A percentile compares a stretch with the other conserved stretches of the same genome.
Evolutionary conservation across 2,113 vertebrate genomes (phyloP).

Genomic region (Craseonycteris thonglongyai): DNA sequence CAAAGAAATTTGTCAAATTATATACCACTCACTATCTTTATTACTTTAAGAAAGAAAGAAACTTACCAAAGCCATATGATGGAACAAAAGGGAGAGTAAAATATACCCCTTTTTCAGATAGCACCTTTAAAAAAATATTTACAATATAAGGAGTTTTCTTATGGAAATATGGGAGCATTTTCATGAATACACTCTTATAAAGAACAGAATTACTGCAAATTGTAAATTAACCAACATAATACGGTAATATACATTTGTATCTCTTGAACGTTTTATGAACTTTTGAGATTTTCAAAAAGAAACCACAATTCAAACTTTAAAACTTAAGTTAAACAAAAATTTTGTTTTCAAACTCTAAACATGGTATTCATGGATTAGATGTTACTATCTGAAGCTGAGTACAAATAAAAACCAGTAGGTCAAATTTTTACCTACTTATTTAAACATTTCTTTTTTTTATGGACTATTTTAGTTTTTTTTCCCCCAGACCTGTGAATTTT

Average conservation of each 20-base stretch:
- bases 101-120: neutral
- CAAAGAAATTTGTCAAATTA: neutral
- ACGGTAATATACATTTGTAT: neutral
- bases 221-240: neutral
- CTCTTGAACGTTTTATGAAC: neutral
- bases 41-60: neutral
- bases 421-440: slow-evolving; percentile 35
- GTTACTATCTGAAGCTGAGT: neutral
- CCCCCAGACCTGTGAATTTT: slow-evolving; percentile 58
- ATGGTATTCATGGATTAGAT: neutral
- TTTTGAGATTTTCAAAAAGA: neutral
- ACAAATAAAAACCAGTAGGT: neutral
- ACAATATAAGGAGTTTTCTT: neutral
- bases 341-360: neutral
- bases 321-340: neutral
- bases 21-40: neutral
- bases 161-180: neutral
- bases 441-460: slow-evolving; percentile 68
- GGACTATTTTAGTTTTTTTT: slow-evolving; percentile 67
- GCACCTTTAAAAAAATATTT: neutral
- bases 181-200: neutral
- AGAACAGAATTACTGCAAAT: neutral
- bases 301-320: neutral
- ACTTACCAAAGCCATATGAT: neutral
- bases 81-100: neutral